These are phyloP conservation scores for Tenualosa thibaudeaui DNA, from an alignment of 2,797 vertebrate species.

Conservation along the genomic window DNA sequence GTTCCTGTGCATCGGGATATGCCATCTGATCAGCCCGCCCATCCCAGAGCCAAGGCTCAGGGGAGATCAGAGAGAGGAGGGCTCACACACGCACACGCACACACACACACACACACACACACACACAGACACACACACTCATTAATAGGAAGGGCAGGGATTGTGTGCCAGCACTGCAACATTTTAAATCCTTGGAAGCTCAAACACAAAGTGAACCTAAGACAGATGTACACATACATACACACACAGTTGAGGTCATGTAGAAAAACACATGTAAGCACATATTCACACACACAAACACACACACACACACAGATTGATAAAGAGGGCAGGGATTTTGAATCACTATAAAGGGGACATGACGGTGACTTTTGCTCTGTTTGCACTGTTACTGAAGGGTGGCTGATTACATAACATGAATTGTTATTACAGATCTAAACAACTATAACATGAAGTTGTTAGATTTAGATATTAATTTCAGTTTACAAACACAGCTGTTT, in stretches of 20 bases:
- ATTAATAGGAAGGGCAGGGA: background rate
- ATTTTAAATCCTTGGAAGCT: background rate
- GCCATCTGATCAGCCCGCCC: background rate
- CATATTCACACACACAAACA: background rate
- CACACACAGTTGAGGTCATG: background rate
- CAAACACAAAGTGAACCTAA: background rate
- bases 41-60: background rate
- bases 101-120: background rate
- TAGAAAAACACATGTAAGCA: background rate
- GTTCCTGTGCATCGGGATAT: background rate
- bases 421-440: too few species aligned
- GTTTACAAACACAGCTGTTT: background rate
- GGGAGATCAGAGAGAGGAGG: background rate
- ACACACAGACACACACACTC: background rate
- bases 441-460: background rate
- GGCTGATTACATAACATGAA: background rate
- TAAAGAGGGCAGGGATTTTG: background rate
- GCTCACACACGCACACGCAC: background rate
- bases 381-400: background rate
- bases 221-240: background rate
- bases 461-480: background rate
- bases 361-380: too few species aligned
- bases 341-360: background rate
- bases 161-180: background rate
- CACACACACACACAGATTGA: background rate